Evolutionary conservation across 2,888 invertebrate species (phyloP).

Genomic region (Crioceris asparagi): DNA sequence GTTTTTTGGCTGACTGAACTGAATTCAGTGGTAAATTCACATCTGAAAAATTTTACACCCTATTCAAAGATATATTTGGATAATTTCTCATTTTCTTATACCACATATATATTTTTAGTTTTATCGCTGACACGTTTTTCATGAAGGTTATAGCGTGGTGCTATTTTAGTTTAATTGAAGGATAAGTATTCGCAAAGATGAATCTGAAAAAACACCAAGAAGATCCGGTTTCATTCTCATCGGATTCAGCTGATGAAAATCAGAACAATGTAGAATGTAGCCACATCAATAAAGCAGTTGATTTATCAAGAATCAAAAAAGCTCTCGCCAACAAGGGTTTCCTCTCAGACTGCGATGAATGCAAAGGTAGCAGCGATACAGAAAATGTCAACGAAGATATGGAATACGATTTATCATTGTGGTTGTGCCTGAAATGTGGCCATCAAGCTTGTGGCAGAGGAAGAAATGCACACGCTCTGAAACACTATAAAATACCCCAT

Average conservation of each 20-base stretch:
- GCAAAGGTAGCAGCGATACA: slow-evolving; percentile 19
- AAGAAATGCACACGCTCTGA: slow-evolving; percentile 58
- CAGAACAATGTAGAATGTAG: slow-evolving; percentile 52
- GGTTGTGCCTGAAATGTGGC: slow-evolving; percentile 78
- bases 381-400: slow-evolving; percentile 28
- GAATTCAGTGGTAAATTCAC: too few relatives aligned
- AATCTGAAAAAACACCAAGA: slow-evolving; percentile 65
- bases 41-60: too few relatives aligned
- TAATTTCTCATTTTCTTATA: too few relatives aligned
- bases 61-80: too few relatives aligned
- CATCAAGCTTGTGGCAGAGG: slow-evolving; percentile 62
- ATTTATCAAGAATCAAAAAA: slow-evolving; percentile 48
- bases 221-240: slow-evolving; percentile 55
- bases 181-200: too few relatives aligned
- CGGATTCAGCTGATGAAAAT: slow-evolving; percentile 60
- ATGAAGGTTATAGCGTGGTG: too few relatives aligned
- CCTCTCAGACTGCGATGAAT: slow-evolving; percentile 43
- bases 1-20: too few relatives aligned
- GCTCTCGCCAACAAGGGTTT: slow-evolving; percentile 38
- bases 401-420: slow-evolving; percentile 46
- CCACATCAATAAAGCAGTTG: slow-evolving; percentile 60
- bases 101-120: too few relatives aligned
- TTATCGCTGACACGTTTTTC: too few relatives aligned
- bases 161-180: too few relatives aligned
- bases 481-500: slow-evolving; percentile 63